Percentiles rank a stretch among this genome's conserved stretches.
These are phyloP conservation scores for Glareola pratincola DNA, from an alignment of 2,113 vertebrate species.

Conservation along the genomic window DNA sequence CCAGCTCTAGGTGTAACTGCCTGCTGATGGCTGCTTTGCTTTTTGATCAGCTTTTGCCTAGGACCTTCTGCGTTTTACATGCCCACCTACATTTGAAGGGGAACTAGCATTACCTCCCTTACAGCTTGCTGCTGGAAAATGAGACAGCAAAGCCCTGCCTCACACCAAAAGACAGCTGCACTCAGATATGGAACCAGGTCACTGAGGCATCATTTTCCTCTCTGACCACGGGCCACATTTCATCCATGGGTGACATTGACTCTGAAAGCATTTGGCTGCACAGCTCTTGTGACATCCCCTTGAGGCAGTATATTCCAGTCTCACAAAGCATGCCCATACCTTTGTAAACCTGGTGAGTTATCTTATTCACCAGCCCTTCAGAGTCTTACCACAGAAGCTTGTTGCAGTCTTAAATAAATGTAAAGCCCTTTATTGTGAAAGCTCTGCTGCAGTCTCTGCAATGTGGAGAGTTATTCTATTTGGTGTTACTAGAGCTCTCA, in stretches of 20 bases:
- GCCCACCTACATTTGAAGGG: background rate
- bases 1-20: background rate
- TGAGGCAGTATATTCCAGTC: background rate
- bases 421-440: background rate
- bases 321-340: background rate
- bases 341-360: slow-evolving; percentile 28
- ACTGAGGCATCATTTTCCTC: background rate
- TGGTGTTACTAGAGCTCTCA: background rate
- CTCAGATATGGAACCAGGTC: background rate
- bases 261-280: slow-evolving; percentile 7
- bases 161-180: background rate
- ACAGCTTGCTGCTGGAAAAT: background rate
- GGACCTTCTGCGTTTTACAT: background rate
- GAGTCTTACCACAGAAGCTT: background rate
- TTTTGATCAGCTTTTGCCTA: background rate
- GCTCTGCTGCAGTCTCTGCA: background rate
- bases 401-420: background rate
- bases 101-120: background rate
- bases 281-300: background rate
- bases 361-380: slow-evolving; percentile 8
- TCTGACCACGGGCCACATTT: background rate
- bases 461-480: background rate
- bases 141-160: background rate
- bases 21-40: background rate
- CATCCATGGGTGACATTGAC: background rate